phyloP scores from a whole-genome alignment of 2,113 vertebrate species.

The Merops nubicus region DNA sequence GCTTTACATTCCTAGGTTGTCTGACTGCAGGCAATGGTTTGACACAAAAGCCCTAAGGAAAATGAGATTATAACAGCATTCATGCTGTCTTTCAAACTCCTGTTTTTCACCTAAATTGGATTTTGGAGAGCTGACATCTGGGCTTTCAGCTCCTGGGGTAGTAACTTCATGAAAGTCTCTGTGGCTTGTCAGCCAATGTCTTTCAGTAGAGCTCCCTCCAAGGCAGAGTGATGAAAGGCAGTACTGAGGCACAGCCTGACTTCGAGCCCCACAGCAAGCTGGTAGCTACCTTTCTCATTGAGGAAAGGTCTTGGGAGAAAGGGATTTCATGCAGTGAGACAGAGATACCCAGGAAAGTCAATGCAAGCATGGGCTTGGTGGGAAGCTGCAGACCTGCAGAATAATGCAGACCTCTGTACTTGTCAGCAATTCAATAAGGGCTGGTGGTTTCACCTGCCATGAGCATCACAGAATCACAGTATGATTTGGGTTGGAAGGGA shows the following conservation, averaged over 20 bases:
- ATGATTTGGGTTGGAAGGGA: too few relatives aligned
- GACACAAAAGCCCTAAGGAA: neutral
- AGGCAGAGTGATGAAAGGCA: neutral
- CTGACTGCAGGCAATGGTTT: neutral
- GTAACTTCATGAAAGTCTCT: neutral
- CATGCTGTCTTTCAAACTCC: neutral
- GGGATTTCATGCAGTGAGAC: neutral
- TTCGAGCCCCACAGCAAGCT: neutral
- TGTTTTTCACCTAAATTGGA: neutral
- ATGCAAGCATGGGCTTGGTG: neutral
- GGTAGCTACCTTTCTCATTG: neutral
- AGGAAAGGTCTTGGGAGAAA: neutral
- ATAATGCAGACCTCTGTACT: neutral
- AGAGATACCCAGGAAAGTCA: neutral
- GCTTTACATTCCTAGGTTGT: neutral
- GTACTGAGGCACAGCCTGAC: neutral
- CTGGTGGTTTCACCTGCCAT: neutral
- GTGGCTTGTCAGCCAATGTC: neutral
- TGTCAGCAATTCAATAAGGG: neutral
- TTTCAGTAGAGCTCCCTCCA: neutral
- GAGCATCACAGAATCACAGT: too few relatives aligned
- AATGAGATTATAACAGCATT: neutral
- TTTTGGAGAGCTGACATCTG: neutral
- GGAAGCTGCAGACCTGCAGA: neutral
- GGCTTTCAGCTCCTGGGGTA: neutral